phyloP scores from a whole-genome alignment of 2,113 vertebrate species.

The Otis tarda region DNA sequence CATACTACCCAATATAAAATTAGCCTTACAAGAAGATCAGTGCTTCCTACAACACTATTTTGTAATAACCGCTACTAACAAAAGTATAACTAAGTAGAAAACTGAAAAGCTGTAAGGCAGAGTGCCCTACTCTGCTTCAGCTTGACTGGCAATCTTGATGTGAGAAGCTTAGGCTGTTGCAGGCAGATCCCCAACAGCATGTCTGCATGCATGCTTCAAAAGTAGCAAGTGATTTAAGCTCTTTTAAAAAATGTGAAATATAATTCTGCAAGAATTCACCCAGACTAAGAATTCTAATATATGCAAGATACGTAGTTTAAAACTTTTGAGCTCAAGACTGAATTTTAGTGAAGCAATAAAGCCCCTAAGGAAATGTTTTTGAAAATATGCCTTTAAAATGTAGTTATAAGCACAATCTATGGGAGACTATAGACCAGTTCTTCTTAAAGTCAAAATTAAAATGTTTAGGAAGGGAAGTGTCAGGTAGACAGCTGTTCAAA shows the following conservation, averaged over 20 bases:
- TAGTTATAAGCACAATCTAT: neutral
- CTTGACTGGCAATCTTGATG: neutral
- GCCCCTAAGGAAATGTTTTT: neutral
- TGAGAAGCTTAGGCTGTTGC: neutral
- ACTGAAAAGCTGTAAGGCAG: neutral
- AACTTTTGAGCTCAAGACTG: neutral
- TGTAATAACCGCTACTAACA: neutral
- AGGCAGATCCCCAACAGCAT: neutral
- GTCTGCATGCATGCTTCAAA: neutral
- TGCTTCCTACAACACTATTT: neutral
- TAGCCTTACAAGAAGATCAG: neutral
- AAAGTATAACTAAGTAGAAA: rapidly evolving
- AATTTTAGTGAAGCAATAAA: neutral
- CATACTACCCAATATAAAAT: neutral
- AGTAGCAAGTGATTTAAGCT: neutral
- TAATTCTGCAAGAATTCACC: neutral
- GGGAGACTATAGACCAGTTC: rapidly evolving
- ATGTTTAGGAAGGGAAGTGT: neutral
- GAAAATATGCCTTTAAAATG: rapidly evolving
- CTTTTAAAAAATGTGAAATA: neutral
- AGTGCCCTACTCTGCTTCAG: neutral
- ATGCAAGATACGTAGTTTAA: neutral
- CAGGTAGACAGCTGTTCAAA: neutral
- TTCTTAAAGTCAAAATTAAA: neutral
- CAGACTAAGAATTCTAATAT: neutral